Conservation (phyloP, 2,888 invertebrate species). For the Epirrhoe tristata region DNA sequence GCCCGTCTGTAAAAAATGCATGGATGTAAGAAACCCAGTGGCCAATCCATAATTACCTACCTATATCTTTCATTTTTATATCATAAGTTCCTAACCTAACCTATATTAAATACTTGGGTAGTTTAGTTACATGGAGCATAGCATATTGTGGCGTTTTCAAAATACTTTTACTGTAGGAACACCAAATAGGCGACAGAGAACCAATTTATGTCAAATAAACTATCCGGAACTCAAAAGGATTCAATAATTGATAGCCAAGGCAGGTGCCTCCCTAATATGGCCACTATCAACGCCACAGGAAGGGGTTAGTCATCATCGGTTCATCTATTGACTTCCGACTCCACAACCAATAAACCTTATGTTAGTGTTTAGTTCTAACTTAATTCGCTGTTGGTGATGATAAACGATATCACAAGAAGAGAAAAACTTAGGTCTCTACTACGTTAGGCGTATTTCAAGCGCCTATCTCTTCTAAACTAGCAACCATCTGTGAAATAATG, state of each 20-base stretch:
- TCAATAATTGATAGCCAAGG: conserved; percentile 16
- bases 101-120: no score
- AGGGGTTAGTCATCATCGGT: neutral
- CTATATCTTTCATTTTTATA: no score
- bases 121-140: no score
- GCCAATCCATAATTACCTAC: no score
- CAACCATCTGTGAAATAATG: neutral
- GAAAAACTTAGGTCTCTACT: no score
- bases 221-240: conserved; percentile 12
- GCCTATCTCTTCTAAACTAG: conserved; percentile 10
- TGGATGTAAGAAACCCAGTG: no score
- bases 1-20: no score
- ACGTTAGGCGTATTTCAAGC: neutral
- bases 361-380: neutral
- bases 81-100: no score
- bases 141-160: no score
- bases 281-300: conserved; percentile 18
- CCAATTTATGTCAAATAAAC: neutral
- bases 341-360: neutral
- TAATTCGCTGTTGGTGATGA: neutral
- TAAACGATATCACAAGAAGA: no score
- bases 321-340: conserved; percentile 4
- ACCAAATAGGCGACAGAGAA: neutral
- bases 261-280: conserved; percentile 28
- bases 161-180: no score